phyloP scores from a whole-genome alignment of 2,888 invertebrate genomes.

The Abscondita cerata region DNA sequence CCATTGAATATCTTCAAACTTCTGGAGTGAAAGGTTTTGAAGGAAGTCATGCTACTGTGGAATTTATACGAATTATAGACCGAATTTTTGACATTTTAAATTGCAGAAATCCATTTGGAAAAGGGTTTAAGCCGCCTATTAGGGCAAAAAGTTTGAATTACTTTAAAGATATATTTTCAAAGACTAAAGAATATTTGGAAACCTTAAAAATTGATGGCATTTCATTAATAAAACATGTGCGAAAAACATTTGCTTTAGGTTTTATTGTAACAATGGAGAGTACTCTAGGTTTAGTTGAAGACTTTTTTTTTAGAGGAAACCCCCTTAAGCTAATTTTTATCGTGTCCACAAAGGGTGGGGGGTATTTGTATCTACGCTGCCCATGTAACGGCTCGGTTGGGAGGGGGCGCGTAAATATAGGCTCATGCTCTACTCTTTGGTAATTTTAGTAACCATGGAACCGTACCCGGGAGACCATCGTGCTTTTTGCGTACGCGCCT shows the following conservation, averaged over 20 bases:
- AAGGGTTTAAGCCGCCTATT: slow-evolving; percentile 38
- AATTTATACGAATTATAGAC: slow-evolving; percentile 37
- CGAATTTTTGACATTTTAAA: slow-evolving; percentile 40
- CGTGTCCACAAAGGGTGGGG: too few relatives aligned
- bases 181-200: slow-evolving; percentile 22
- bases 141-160: slow-evolving; percentile 21
- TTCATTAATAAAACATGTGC: slow-evolving; percentile 9
- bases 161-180: slow-evolving; percentile 26
- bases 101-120: slow-evolving; percentile 38
- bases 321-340: slow-evolving; percentile 2
- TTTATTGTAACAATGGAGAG: slow-evolving; percentile 1
- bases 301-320: background rate
- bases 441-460: too few relatives aligned
- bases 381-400: too few relatives aligned
- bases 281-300: slow-evolving; percentile 1
- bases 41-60: slow-evolving; percentile 32
- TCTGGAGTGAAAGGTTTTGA: slow-evolving; percentile 23
- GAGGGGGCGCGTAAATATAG: too few relatives aligned
- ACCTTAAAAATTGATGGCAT: slow-evolving; percentile 30
- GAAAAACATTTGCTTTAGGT: background rate
- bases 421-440: too few relatives aligned
- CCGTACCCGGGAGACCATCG: too few relatives aligned
- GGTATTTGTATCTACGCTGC: too few relatives aligned
- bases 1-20: slow-evolving; percentile 32
- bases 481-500: too few relatives aligned